Evolutionary conservation across 2,888 invertebrate species (phyloP).

Genomic region (Gortyna flavago): DNA sequence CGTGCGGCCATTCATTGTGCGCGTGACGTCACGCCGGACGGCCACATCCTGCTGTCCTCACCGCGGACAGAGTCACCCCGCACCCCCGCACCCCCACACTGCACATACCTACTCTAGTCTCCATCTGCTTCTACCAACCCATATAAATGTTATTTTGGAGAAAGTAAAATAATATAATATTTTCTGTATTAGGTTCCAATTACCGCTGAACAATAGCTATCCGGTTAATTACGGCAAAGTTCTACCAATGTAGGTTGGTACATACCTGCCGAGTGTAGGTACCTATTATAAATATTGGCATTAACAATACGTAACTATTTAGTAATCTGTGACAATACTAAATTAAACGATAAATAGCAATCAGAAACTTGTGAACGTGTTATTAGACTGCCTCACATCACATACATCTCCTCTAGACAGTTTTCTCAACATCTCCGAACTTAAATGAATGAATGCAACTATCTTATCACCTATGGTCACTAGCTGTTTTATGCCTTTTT

Average conservation of each 20-base stretch:
- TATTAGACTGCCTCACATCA: not conserved
- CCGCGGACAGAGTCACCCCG: not conserved
- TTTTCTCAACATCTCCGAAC: not conserved
- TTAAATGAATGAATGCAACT: not conserved
- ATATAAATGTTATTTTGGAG: not conserved
- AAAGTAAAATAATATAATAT: slow-evolving; percentile 3
- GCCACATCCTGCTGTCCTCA: slow-evolving; percentile 25
- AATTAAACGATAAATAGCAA: not conserved
- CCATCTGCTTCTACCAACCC: not conserved
- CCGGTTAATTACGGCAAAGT: not conserved
- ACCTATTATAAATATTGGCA: not conserved
- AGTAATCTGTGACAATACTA: too few species aligned
- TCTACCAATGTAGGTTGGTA: not conserved
- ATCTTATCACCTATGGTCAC: too few species aligned
- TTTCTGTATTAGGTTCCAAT: not conserved
- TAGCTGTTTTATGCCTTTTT: too few species aligned
- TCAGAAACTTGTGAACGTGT: not conserved
- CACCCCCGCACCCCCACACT: not conserved
- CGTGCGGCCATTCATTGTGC: not conserved
- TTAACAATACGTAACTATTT: too few species aligned
- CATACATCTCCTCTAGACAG: too few species aligned
- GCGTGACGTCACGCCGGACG: slow-evolving; percentile 47
- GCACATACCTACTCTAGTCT: not conserved
- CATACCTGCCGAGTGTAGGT: not conserved
- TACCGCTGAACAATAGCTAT: not conserved